Base-by-base conservation (phyloP, 2,797 vertebrate species). In the Eremophila alpestris region DNA sequence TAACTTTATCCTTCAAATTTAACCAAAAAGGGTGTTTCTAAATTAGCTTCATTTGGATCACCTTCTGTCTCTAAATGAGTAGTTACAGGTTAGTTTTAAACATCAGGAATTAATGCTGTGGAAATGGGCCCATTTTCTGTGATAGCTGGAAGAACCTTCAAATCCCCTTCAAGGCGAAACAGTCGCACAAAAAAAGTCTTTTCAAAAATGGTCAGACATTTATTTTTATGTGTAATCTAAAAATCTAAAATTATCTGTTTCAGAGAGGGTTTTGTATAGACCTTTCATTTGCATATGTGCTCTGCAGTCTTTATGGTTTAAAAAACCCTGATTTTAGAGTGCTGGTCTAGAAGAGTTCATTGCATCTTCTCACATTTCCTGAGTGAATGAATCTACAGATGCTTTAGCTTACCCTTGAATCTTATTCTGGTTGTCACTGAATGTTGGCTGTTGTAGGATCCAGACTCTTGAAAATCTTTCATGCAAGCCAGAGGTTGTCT, bases 171-270 rank as follows among this genome's bases (percentile, higher is more conserved):
- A 89, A 92, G 68, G 32, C 3, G 15, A 63, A 87, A 23, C 36
- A 89, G 52, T 56, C 40, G 5, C 51, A 64, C 18, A 23, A 71
- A 62, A 49, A 69, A 60, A 7, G 12, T 73, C 38, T 59, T 85
- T 83, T 73, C 38, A 51, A 52, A 51, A 63, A n/a, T 62, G 21
- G 27, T 48, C 36, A 58, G 32, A 29, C 45, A 38, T 40, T 84
- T 84, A 20, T 65, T 92, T 95, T 93, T 90, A 78, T 56, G 52
- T 83, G 17, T 10, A 83, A 80, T 84, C 27, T 85, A 55, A 91
- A 83, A 74, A 32, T 38, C 49, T 55, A 40, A 87, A 91, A 56
- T 38, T 58, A 58, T 75, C 77, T 88, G 0, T 81, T 95, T 87
- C n/a, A 55, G 55, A 60, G 43, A 77, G 19, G 38, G 70, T 77